These are phyloP conservation scores for Smittia aterrima DNA, from an alignment of 2,888 invertebrate genomes.

Conservation along the genomic window DNA sequence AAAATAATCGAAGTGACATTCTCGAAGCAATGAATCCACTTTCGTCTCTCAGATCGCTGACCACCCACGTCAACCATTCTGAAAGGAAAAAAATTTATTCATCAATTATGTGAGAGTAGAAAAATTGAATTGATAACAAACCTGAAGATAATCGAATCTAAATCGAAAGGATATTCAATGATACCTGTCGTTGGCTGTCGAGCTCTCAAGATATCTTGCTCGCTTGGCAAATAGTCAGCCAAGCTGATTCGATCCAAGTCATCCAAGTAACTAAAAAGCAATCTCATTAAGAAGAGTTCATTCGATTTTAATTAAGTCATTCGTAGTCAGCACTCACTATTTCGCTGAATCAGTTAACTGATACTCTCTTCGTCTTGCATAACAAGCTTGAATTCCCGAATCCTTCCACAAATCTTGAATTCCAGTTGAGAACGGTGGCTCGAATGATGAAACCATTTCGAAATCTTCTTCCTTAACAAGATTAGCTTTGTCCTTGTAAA, in stretches of 20 bases:
- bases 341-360: constrained; percentile 97
- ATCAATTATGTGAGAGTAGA: neutral
- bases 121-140: neutral
- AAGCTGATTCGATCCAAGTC: neutral
- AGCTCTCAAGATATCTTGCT: constrained; percentile 17
- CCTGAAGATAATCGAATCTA: constrained; percentile 22
- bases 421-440: constrained; percentile 88
- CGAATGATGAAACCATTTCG: constrained; percentile 94
- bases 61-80: constrained; percentile 28
- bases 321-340: constrained; percentile 64
- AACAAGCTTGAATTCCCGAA: constrained; percentile 92
- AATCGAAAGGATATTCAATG: constrained; percentile 21
- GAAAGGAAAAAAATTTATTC: neutral
- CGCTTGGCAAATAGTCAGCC: constrained; percentile 12
- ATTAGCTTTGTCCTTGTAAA: constrained; percentile 79
- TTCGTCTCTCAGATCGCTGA: constrained; percentile 19
- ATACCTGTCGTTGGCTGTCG: constrained; percentile 19
- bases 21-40: constrained; percentile 22
- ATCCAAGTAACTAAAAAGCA: neutral
- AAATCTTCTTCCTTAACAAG: constrained; percentile 90
- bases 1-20: constrained; percentile 22
- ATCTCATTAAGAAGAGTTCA: neutral
- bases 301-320: neutral
- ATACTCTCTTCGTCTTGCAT: constrained; percentile 93
- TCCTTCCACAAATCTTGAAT: constrained; percentile 91